Percentiles rank a stretch among this genome's conserved stretches.
Evolutionary conservation across 2,113 vertebrate genomes (phyloP).

Genomic region (Fulica atra): DNA sequence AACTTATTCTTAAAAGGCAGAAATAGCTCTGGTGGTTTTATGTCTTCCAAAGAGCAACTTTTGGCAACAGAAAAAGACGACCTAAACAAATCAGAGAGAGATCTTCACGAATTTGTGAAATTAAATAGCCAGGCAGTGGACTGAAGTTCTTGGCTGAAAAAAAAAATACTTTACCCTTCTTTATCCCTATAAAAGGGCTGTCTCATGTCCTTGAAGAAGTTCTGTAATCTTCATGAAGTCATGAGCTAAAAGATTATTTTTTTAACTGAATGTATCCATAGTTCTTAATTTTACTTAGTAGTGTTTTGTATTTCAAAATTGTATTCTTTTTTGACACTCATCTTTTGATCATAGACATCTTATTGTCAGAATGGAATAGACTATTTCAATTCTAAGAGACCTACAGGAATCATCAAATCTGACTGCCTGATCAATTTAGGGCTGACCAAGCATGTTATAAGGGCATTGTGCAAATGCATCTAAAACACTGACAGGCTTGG

Average conservation of each 20-base stretch:
- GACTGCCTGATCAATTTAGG: too few species aligned
- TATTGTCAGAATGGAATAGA: not conserved
- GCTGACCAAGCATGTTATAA: too few species aligned
- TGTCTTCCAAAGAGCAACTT: not conserved
- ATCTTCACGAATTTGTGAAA: not conserved
- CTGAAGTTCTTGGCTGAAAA: not conserved
- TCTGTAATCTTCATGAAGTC: not conserved
- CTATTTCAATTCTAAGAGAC: not conserved
- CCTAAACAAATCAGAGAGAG: not conserved
- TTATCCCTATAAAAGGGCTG: not conserved
- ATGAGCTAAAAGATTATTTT: not conserved
- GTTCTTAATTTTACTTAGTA: not conserved
- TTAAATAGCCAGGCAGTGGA: not conserved
- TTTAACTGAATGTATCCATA: not conserved
- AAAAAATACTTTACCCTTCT: not conserved
- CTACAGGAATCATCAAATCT: not conserved
- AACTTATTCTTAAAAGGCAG: not conserved
- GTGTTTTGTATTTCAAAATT: not conserved
- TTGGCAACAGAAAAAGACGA: not conserved
- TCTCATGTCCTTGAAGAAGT: not conserved
- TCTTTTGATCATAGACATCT: not conserved
- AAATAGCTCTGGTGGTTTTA: not conserved
- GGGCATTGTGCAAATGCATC: too few species aligned
- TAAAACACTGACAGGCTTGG: too few species aligned
- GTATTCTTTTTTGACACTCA: not conserved